Base-by-base conservation (phyloP, 2,113 vertebrate species). In the Balaenoptera acutorostrata region DNA sequence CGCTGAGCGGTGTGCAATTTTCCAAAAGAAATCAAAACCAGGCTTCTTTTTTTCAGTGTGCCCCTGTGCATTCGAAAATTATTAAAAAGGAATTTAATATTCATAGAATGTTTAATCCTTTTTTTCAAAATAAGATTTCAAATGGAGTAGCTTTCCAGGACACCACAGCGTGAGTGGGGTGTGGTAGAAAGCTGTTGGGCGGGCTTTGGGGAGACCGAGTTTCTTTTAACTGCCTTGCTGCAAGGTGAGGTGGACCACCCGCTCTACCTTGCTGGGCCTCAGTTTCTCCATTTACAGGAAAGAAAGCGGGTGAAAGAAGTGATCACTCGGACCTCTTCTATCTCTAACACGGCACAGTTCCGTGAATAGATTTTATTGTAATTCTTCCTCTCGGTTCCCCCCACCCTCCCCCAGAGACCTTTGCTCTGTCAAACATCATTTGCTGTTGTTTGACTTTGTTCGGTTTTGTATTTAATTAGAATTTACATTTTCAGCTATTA, bases 381-480 rank as follows among this genome's bases (percentile, higher is more conserved):
- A 74, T 83, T 85, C 85, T 91, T 87, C 81, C 61, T 68, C 86
- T 46, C 4, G 8, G 72, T 63, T 89, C 61, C 83, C 86, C 66
- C 20, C 77, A 6, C 52, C 49, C 49, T 14, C 52, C 33, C 77
- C 36, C 4, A 33, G 95, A 93, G 84, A 95, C 95, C 84, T 96
- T 92, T 81, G 95, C 87, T 97, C 97, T 97, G 93, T 98, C 97
- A 96, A 96, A 88, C 78, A 94, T 96, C 97, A 83, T 95, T 96
- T 88, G 85, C 93, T 94, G 75, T 86, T 97, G 95, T 96, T 98
- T 96, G 97, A 98, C 97, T 98, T 98, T 85, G 71, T 95, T 93
- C 66, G 33, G 55, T 97, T 97, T 97, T 86, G 14, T 66, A 88
- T 75, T 96, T 98, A 88, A 97, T 80, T 95, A 90, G 69, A 95